Percentiles rank a stretch among this genome's conserved stretches.
Conservation (phyloP, 2,797 vertebrate genomes). For the Syndactyla subalaris region DNA sequence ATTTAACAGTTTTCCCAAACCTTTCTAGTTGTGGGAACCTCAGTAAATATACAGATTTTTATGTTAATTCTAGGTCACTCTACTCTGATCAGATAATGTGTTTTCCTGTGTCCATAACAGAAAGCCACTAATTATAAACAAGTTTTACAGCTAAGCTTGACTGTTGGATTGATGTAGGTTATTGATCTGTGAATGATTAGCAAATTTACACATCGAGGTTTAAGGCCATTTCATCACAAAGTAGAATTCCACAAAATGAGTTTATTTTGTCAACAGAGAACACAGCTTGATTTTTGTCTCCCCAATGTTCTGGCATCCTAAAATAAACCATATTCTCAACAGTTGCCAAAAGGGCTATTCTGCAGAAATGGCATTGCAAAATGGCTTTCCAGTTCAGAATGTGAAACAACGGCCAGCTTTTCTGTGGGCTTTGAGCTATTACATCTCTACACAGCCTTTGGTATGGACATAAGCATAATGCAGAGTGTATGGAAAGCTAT, state of each 20-base stretch:
- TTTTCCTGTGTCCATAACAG: neutral
- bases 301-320: neutral
- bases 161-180: neutral
- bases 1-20: neutral
- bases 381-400: neutral
- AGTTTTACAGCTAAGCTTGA: neutral
- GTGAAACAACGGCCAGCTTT: neutral
- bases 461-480: neutral
- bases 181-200: neutral
- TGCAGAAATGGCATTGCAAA: neutral
- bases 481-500: neutral
- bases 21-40: neutral
- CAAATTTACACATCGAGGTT: neutral
- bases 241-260: neutral
- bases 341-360: neutral
- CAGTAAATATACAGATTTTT: neutral
- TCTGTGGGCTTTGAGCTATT: neutral
- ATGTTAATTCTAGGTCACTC: neutral
- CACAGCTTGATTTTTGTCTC: neutral
- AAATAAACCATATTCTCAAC: neutral
- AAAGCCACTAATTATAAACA: neutral
- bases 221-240: neutral
- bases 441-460: neutral
- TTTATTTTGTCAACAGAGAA: neutral
- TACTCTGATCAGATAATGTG: neutral